phyloP scores from a whole-genome alignment of 1,140 invertebrate genomes.

The Drosophila bifasciata region DNA sequence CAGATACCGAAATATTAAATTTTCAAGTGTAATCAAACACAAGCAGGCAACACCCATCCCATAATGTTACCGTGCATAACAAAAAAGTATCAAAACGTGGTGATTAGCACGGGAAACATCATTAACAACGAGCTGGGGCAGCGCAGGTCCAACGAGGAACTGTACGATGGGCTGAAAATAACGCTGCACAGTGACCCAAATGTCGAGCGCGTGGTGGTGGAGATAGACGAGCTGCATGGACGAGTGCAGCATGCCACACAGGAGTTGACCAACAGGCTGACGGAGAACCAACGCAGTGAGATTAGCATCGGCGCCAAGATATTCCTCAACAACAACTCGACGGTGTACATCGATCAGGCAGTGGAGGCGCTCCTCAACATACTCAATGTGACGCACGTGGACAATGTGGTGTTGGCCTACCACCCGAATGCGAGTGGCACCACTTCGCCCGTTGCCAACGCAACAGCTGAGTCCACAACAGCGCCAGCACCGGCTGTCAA shows the following conservation, averaged over 20 bases:
- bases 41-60: slow-evolving; percentile 7
- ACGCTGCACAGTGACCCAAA: slow-evolving; percentile 67
- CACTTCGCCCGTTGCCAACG: slow-evolving; percentile 51
- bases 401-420: slow-evolving; percentile 81
- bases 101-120: slow-evolving; percentile 94
- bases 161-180: slow-evolving; percentile 78
- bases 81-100: slow-evolving; percentile 81
- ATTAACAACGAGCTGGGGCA: slow-evolving; percentile 90
- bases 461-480: slow-evolving; percentile 25
- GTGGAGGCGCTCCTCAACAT: slow-evolving; percentile 66
- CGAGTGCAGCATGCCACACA: slow-evolving; percentile 83
- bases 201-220: slow-evolving; percentile 61
- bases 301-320: slow-evolving; percentile 88
- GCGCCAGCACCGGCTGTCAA: slow-evolving; percentile 41
- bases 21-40: background rate
- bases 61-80: slow-evolving; percentile 77
- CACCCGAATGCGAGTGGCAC: slow-evolving; percentile 63
- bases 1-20: background rate
- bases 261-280: slow-evolving; percentile 86
- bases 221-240: slow-evolving; percentile 64
- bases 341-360: slow-evolving; percentile 60
- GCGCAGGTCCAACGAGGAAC: slow-evolving; percentile 91
- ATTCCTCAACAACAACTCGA: slow-evolving; percentile 85
- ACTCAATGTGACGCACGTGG: slow-evolving; percentile 76
- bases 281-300: slow-evolving; percentile 86